A percentile compares a stretch with the other conserved stretches of the same genome.
These are phyloP conservation scores for Gryllus longicercus DNA, from an alignment of 2,888 invertebrate species.

Conservation along the genomic window DNA sequence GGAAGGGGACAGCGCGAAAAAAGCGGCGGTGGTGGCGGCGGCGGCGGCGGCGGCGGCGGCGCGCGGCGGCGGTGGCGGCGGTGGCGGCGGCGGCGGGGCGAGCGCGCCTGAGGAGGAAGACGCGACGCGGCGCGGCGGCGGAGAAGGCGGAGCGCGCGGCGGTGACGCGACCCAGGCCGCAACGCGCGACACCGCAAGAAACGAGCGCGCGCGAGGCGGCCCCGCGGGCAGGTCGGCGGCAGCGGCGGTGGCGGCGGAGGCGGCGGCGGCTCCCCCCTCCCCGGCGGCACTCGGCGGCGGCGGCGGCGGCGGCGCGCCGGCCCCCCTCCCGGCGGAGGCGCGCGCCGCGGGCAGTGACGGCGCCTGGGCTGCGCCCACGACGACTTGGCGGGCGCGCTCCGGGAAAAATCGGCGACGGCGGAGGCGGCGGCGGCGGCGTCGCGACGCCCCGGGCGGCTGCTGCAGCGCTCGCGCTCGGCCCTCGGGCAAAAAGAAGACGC, in stretches of 20 bases:
- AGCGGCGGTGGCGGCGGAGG: neutral
- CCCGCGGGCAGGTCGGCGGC: neutral
- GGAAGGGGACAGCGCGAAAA: constrained; percentile 21
- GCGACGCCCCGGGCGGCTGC: neutral
- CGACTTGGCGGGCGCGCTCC: constrained; percentile 44
- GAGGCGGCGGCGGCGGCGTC: constrained; percentile 21
- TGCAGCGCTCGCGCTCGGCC: neutral
- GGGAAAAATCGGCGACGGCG: constrained; percentile 41
- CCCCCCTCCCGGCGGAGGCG: constrained; percentile 52
- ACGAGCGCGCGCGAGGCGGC: neutral
- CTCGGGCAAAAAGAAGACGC: neutral
- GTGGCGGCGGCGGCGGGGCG: constrained; percentile 45
- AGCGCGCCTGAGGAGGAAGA: constrained; percentile 43
- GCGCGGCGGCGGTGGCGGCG: constrained; percentile 41
- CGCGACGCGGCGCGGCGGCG: neutral
- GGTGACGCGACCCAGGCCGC: neutral
- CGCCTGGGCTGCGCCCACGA: neutral
- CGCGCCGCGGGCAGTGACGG: constrained; percentile 17
- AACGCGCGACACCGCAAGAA: neutral
- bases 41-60: constrained; percentile 38
- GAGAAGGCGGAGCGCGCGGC: neutral
- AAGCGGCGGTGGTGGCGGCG: constrained; percentile 38
- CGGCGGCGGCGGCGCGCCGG: constrained; percentile 39
- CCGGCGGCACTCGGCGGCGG: constrained; percentile 40
- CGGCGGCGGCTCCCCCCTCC: constrained; percentile 39